Base-by-base conservation (phyloP, 2,113 vertebrate genomes). In the Datnioides undecimradiatus region DNA sequence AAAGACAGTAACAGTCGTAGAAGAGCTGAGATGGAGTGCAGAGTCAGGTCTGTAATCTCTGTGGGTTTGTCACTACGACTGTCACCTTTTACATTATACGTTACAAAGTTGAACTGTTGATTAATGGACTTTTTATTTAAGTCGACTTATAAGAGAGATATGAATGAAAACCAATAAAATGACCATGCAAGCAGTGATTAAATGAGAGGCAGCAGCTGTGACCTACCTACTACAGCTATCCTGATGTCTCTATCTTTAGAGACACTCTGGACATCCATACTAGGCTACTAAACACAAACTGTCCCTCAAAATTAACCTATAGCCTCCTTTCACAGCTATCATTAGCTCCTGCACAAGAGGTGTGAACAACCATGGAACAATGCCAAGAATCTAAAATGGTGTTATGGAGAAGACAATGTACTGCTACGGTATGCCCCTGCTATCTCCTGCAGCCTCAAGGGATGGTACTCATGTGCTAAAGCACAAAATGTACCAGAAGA, bases 401-500 rank as follows among this genome's bases (percentile, higher is more conserved):
- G 43, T 36, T 68, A 40, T 43, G 33, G 34, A 71, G 88, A 79
- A 83, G 86, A 88, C 73, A 29, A 21, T 72, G 80, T 73, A 25
- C 85, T 33, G 63, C 72, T 8, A 45, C 60, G 73, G 70, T 79
- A 88, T 79, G 83, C 60, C 29, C 25, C 19, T 5, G 78, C 46
- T 84, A 84, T 83, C 79, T 82, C 33, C 3, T 71, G 71, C 51
- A 55, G 33, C 74, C 81, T 89, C 46, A 48, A 71, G 80, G 87
- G 82, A 84, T 77, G 55, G 25, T 45, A 67, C 55, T 75, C 67
- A 52, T 0, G 10, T 4, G 16, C 55, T 2, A 45, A 73, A 90
- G 91, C 36, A 91, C 90, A 88, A 43, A 78, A 62, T 88, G 90
- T 91, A 80, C 86, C 65, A 73, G 73, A 48, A 11, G 60, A 65